phyloP scores from a whole-genome alignment of 1,140 invertebrate species.

The Acyrthosiphon pisum region DNA sequence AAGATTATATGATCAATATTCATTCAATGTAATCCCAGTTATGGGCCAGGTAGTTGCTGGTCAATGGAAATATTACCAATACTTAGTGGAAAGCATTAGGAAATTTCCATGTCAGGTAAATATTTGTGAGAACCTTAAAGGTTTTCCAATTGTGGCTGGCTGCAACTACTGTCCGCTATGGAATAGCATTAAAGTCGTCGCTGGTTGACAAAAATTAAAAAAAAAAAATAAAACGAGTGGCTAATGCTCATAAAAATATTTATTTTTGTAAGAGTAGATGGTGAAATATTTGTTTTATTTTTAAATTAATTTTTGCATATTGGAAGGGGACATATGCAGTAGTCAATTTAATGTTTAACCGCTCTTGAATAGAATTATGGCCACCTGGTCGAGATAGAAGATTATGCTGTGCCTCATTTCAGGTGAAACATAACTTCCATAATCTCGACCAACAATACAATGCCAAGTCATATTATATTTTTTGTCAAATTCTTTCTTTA shows the following conservation, averaged over 20 bases:
- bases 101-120: conserved; percentile 91
- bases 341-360: conserved; percentile 72
- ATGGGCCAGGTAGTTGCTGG: conserved; percentile 93
- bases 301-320: conserved; percentile 51
- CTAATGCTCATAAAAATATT: conserved; percentile 54
- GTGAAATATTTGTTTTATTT: conserved; percentile 42
- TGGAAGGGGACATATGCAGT: conserved; percentile 55
- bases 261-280: conserved; percentile 31
- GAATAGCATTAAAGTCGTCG: no score
- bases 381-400: conserved; percentile 95
- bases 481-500: conserved; percentile 98
- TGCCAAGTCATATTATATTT: conserved; percentile 99
- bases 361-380: conserved; percentile 98
- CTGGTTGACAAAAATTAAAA: conserved; percentile 38
- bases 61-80: conserved; percentile 97
- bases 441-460: conserved; percentile 93
- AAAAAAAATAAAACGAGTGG: conserved; percentile 30
- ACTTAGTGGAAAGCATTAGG: conserved; percentile 97
- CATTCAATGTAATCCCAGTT: conserved; percentile 96
- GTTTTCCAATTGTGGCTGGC: no score
- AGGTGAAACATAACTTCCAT: conserved; percentile 94
- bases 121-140: not conserved
- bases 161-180: no score
- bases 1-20: conserved; percentile 95
- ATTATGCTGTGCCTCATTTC: conserved; percentile 98